Evolutionary conservation across 2,113 vertebrate species (phyloP), one percentile per base, ranked within the genome.

Genomic region (human): DNA sequence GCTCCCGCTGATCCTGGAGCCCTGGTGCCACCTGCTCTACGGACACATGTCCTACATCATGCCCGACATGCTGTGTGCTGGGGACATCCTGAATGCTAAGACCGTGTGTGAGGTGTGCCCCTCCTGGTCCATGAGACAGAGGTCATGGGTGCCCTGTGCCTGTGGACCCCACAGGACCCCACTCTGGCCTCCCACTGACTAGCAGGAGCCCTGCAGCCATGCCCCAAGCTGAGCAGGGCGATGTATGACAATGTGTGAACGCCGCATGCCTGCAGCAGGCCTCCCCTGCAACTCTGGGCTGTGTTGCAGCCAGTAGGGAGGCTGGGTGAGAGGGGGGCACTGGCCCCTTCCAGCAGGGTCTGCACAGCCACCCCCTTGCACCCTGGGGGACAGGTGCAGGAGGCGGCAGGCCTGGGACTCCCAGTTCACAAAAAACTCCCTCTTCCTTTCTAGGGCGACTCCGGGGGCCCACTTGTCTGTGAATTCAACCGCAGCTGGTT

Each of bases 381-480:
- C 30, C 18, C 25, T 5, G 5, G 43, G 16, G 5, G n/a, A 11
- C 20, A 43, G 30, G 1, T 32, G 55, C 22, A 75, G 72, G 70
- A 85, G 17, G 18, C 2, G 4, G 45, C 8, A 61, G 72, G 30
- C 25, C 12, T 50, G 18, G 23, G 0, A 32, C 43, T 16, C 23
- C 30, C 9, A 18, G 18, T 23, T 85, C 32, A 80, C 38, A 75
- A 57, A 79, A 57, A 57, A 81, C 5, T 23, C 30, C 38, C 32
- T 80, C 38, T 78, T 93, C 81, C 43, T 89, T 97, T 84, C 40
- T 84, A 98, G 97, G 98, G 98, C 25, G 98, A 98, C 73, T 98
- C 98, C 43, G 97, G 98, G 18, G 96, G 98, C 23, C 98, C 98
- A 0, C 97, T 98, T 7, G 96, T 97, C 32, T 98, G 98, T 76